Percentiles rank a stretch among this genome's conserved stretches.
Conservation (phyloP, 1,140 invertebrate species). For the Armadillidium nasatum region DNA sequence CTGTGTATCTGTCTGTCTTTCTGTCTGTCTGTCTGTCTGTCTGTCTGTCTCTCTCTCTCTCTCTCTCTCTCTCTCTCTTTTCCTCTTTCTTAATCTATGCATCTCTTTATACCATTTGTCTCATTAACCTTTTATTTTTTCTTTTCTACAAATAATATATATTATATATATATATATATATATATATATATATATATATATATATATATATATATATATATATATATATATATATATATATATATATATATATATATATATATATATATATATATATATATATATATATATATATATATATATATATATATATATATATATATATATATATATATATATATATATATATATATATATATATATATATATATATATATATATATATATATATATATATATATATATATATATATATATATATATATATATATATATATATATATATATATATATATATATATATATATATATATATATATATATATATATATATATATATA, state of each 20-base stretch:
- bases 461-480: too few relatives aligned
- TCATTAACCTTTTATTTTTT: too few relatives aligned
- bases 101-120: too few relatives aligned
- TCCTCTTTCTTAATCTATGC: too few relatives aligned
- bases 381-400: conserved; percentile 13
- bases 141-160: too few relatives aligned
- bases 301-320: neutral
- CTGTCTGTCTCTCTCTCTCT: too few relatives aligned
- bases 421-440: too few relatives aligned
- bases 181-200: neutral
- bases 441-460: too few relatives aligned
- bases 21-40: too few relatives aligned
- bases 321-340: neutral
- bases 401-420: conserved; percentile 19
- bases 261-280: neutral
- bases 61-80: too few relatives aligned
- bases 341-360: conserved; percentile 16
- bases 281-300: neutral
- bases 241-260: conserved; percentile 13
- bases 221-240: conserved; percentile 2
- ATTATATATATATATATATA: neutral
- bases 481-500: too few relatives aligned
- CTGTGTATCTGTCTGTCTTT: too few relatives aligned
- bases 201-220: neutral
- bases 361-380: conserved; percentile 20